Evolutionary conservation across 2,113 vertebrate species (phyloP).

Genomic region (Rattus rattus): DNA sequence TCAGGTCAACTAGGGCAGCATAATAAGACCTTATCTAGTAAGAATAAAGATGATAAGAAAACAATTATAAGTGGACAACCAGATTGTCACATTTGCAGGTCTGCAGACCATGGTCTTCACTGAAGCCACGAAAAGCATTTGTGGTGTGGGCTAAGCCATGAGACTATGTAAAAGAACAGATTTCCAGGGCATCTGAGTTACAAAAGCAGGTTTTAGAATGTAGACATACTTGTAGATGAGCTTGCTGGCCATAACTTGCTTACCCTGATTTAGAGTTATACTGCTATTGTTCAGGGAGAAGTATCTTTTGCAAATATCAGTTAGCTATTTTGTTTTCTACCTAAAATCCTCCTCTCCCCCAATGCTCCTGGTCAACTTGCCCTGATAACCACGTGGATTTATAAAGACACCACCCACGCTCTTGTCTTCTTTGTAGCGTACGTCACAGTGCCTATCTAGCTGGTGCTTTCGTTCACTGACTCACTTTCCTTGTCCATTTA

Average conservation of each 20-base stretch:
- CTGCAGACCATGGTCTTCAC: background rate
- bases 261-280: background rate
- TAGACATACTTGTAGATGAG: background rate
- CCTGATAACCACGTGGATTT: background rate
- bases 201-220: background rate
- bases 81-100: slow-evolving; percentile 2
- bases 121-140: background rate
- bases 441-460: background rate
- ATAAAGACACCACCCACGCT: background rate
- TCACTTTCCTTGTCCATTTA: background rate
- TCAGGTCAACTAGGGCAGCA: background rate
- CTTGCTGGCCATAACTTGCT: background rate
- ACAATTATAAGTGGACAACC: background rate
- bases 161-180: background rate
- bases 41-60: background rate
- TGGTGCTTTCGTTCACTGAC: background rate
- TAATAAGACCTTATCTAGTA: background rate
- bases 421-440: background rate
- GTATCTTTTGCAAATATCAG: background rate
- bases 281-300: background rate
- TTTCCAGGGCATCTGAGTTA: background rate
- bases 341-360: background rate
- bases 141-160: background rate
- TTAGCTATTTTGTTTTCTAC: slow-evolving; percentile 16
- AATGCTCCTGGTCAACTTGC: background rate